These are phyloP conservation scores for Drosophila prosaltans DNA, from an alignment of 1,140 invertebrate genomes.

Conservation along the genomic window DNA sequence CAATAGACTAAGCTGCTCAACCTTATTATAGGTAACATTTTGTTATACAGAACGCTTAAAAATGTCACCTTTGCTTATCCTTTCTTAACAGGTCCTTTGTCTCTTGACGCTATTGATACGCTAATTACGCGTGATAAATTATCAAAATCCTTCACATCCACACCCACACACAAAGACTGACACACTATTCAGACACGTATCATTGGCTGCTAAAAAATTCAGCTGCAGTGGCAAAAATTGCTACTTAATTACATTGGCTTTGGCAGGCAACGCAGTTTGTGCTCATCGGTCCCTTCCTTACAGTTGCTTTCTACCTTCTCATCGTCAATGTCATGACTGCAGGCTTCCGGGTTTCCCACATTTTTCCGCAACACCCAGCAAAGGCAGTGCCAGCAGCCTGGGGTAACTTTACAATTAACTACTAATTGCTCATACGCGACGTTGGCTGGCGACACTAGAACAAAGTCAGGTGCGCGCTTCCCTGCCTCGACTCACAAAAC, in stretches of 20 bases:
- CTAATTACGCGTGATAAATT: slow-evolving; percentile 76
- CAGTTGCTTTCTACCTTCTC: slow-evolving; percentile 11
- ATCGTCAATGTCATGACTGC: slow-evolving; percentile 73
- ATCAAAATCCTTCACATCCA: slow-evolving; percentile 40
- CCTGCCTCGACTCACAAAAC: background rate
- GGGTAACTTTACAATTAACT: slow-evolving; percentile 78
- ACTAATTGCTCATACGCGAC: slow-evolving; percentile 80
- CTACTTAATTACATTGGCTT: slow-evolving; percentile 71
- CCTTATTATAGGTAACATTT: no score
- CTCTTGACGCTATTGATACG: slow-evolving; percentile 68
- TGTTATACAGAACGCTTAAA: background rate
- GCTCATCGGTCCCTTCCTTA: background rate
- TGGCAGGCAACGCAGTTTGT: slow-evolving; percentile 38
- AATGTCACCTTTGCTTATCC: background rate
- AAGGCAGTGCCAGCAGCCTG: slow-evolving; percentile 25
- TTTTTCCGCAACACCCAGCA: slow-evolving; percentile 15
- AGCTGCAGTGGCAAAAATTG: slow-evolving; percentile 74
- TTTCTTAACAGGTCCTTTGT: slow-evolving; percentile 31
- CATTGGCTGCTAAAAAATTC: slow-evolving; percentile 64
- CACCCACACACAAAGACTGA: slow-evolving; percentile 10
- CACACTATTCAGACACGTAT: slow-evolving; percentile 29
- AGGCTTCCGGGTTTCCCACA: slow-evolving; percentile 42
- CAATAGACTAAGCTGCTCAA: no score
- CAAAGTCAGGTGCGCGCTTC: slow-evolving; percentile 58
- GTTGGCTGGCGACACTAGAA: slow-evolving; percentile 62